Base-by-base conservation (phyloP, 2,113 vertebrate genomes). In the Dasyurus viverrinus region DNA sequence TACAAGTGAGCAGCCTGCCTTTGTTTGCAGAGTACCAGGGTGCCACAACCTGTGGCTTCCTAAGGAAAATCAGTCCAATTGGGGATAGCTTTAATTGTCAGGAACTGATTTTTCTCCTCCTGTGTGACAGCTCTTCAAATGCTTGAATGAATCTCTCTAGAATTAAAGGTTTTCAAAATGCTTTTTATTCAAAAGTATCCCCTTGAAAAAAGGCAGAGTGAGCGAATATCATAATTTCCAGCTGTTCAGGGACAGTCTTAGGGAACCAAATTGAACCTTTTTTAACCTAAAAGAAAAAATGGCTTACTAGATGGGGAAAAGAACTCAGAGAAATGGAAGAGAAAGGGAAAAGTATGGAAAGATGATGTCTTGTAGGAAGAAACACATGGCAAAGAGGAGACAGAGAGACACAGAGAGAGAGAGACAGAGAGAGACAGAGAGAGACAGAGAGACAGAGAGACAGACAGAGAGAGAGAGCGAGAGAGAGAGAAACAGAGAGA, bases 351-450 rank as follows among this genome's bases (percentile, higher is more conserved):
- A 54, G 46, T 48, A 52, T 9, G 47, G 94, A 54, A 84, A 42
- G 68, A 91, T 22, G 27, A 89, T 46, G 46, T 52, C 11, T 50
- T 68, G 8, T 94, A 91, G 76, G 60, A 93, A 94, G 96, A 93
- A 30, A 76, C 52, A 50, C 90, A 60, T 53, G 24, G 5, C 57
- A 90, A n/a, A n/a, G n/a, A n/a, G n/a, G n/a, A n/a, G n/a, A n/a
- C n/a, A n/a, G n/a, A n/a, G n/a, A n/a, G n/a, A n/a, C n/a, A n/a
- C n/a, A n/a, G n/a, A n/a, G n/a, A n/a, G n/a, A n/a, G n/a, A n/a
- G n/a, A n/a, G n/a, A n/a, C n/a, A n/a, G n/a, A n/a, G n/a, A n/a
- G n/a, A n/a, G n/a, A n/a, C n/a, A n/a, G n/a, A n/a, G n/a, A n/a
- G n/a, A n/a, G n/a, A n/a, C n/a, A n/a, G n/a, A n/a, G n/a, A n/a